Base-by-base conservation (phyloP, 2,113 vertebrate species). In the Chlorodrepanis virens region DNA sequence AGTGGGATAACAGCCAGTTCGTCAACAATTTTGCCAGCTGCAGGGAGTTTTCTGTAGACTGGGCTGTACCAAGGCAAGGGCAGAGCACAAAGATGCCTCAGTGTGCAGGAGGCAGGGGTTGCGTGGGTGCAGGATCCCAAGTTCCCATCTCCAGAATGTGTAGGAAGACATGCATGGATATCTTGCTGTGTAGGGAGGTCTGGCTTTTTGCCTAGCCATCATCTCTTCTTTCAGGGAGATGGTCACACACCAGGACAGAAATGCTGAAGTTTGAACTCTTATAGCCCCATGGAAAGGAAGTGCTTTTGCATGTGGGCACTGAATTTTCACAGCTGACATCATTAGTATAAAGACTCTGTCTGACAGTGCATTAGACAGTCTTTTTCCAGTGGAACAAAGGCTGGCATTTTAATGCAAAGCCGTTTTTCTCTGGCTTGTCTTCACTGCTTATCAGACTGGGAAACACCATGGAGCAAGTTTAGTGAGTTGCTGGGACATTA, bases 311-410 rank as follows among this genome's bases (percentile, higher is more conserved):
- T 10, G 82, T 93, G 79, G 93, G 95, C 44, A 87, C 86, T 78
- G 89, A 96, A 83, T 95, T 97, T 97, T 94, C 93, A 93, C 64
- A 94, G 86, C 54, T 4, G 56, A 94, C 83, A 75, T 93, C 29
- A 56, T 81, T 86, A 83, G 56, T 49, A 89, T 84, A 94, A 94
- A 91, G 81, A 53, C 56, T 81, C 85, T 87, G 47, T 92, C 42
- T 89, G 69, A 70, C 28, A 60, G 33, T 37, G 27, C 68, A 45
- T 70, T 83, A 89, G 14, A 12, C 65, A 68, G 15, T 47, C 76
- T 64, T 40, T 82, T 89, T 75, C 19, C 31, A 87, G 31, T 50
- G 82, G 40, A 37, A 94, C 80, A 96, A 94, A 96, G 53, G 20
- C 39, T 84, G 80, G 31, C 64, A 91, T 95, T 94, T 90, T 80